A percentile compares a stretch with the other conserved stretches of the same genome.
These are phyloP conservation scores for Otocyon megalotis DNA, from an alignment of 2,113 vertebrate species.

Conservation along the genomic window DNA sequence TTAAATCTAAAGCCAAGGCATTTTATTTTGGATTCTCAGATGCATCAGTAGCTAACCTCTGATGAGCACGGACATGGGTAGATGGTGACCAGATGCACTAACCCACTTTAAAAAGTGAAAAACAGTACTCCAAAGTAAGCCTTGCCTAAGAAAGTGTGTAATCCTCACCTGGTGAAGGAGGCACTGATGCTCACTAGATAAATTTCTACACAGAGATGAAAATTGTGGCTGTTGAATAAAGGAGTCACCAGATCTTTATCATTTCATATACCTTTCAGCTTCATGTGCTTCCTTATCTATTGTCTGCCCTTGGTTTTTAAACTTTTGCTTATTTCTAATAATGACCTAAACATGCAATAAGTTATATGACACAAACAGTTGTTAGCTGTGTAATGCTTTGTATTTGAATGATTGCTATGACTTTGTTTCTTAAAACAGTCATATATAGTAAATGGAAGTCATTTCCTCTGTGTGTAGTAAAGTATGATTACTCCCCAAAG, in stretches of 20 bases:
- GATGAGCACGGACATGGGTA: background rate
- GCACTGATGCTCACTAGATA: background rate
- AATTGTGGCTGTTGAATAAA: background rate
- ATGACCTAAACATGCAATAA: background rate
- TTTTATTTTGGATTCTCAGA: background rate
- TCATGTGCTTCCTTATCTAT: background rate
- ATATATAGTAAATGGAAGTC: background rate
- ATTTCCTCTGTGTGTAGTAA: background rate
- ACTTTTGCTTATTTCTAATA: background rate
- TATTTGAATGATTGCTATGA: background rate
- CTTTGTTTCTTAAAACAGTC: background rate
- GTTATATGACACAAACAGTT: background rate
- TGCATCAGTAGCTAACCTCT: background rate
- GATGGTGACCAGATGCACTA: background rate
- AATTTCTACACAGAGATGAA: background rate
- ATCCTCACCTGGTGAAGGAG: background rate
- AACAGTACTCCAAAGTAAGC: background rate
- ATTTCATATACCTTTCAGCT: background rate
- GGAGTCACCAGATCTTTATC: background rate
- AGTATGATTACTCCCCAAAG: background rate
- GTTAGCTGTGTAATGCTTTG: background rate
- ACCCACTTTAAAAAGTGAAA: background rate
- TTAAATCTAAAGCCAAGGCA: background rate
- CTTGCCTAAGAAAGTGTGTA: background rate
- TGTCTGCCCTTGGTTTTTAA: background rate